Base-by-base conservation (phyloP, 2,888 invertebrate genomes). In the Dynastes maya region DNA sequence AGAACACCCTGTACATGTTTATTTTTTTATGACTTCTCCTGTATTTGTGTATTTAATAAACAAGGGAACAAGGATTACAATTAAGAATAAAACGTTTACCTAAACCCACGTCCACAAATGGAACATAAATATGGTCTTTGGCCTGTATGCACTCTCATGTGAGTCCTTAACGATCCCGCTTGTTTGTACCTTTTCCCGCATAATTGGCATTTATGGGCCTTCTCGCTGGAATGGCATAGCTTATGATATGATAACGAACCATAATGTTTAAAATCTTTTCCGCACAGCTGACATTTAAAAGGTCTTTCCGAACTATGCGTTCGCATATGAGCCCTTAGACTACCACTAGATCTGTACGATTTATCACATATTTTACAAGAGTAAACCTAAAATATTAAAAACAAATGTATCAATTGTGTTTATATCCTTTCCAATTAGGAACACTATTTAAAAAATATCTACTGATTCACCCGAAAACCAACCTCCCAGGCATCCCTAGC, bases 131-230 rank as follows among this genome's bases (percentile, higher is more conserved):
- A 87, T 13, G 86, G 86, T 45, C 83, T 83, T 77, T 87, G 85
- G 40, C 87, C 87, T 13, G 86, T 87, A 80, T 88, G 88, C 40
- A 87, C 82, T 32, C 88, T 81, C 86, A 87, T 86, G 80, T 88
- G 88, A 9, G 87, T 87, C 1, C 84, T 87, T 11, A 88, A 81
- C 29, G 86, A 86, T n/a, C 86, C 87, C 0, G 86, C 85, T 40
- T 88, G 87, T 70, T 84, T 85, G 75, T 87, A 88, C 67, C 84
- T 83, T 81, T 88, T 88, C 5, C 86, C 85, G 80, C 88, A 88
- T 45, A 86, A 80, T 77, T 84, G 84, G 76, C 88, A 88, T 64
- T 82, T 81, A 78, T 86, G 87, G 4, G 86, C 86, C 75, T 86
- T 84, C 67, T 85, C 86, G 29, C 85, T 85, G 2, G 86, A 85